phyloP scores from a whole-genome alignment of 2,113 vertebrate genomes.

The Paradisaea rubra region DNA sequence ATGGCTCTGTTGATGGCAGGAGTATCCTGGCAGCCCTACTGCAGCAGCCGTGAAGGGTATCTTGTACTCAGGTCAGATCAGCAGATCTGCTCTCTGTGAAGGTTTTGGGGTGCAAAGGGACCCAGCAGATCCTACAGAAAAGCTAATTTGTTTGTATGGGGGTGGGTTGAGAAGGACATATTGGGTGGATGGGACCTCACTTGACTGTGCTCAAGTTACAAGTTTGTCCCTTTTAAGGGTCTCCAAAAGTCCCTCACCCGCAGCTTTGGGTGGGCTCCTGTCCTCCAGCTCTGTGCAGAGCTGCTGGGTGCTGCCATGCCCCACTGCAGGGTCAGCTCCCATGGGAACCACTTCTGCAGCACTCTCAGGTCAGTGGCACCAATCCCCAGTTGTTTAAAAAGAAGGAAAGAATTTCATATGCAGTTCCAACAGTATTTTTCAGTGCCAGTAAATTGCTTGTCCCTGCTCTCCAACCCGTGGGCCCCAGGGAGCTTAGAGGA shows the following conservation, averaged over 20 bases:
- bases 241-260: neutral
- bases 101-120: neutral
- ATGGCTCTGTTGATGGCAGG: constrained; percentile 1
- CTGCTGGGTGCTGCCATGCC: neutral
- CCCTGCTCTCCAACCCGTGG: neutral
- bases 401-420: neutral
- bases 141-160: neutral
- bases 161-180: neutral
- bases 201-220: neutral
- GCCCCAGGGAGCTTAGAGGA: neutral
- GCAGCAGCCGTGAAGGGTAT: neutral
- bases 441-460: neutral
- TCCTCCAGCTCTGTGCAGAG: neutral
- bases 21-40: neutral
- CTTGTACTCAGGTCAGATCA: neutral
- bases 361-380: neutral
- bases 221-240: neutral
- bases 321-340: neutral
- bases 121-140: neutral
- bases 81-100: neutral
- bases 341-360: neutral
- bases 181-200: neutral
- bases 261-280: neutral
- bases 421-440: neutral
- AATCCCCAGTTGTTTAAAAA: neutral